phyloP scores from a whole-genome alignment of 2,888 invertebrate species.

The Xiphydria camelus region DNA sequence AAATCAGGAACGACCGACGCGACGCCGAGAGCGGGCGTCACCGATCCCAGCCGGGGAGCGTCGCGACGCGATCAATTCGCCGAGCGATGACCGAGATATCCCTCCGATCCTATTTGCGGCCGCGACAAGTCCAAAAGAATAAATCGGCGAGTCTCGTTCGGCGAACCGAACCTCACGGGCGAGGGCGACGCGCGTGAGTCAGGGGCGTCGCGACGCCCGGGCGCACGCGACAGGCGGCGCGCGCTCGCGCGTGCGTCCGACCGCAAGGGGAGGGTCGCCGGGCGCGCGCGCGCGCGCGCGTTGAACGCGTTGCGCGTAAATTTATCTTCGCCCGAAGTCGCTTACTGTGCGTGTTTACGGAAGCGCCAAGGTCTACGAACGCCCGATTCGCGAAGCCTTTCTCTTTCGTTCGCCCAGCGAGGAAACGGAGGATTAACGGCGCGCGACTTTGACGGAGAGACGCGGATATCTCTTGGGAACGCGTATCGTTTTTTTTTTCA shows the following conservation, averaged over 20 bases:
- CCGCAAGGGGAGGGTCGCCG: no score
- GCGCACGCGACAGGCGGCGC: neutral
- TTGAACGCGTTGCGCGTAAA: slow-evolving; percentile 19
- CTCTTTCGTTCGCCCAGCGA: no score
- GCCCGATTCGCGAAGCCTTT: neutral
- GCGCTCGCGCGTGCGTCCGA: neutral
- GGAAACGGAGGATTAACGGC: no score
- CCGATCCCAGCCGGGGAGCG: slow-evolving; percentile 11
- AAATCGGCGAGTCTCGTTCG: no score
- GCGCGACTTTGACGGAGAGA: no score
- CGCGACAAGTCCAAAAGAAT: neutral
- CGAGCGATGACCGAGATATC: slow-evolving; percentile 21
- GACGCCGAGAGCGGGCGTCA: neutral
- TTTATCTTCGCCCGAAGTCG: slow-evolving; percentile 23
- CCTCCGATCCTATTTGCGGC: slow-evolving; percentile 27
- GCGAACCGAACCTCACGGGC: slow-evolving; percentile 18
- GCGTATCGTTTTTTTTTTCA: no score
- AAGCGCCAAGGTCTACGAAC: neutral
- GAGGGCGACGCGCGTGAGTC: slow-evolving; percentile 24
- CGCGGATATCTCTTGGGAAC: no score
- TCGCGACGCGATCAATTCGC: slow-evolving; percentile 35
- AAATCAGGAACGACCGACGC: slow-evolving; percentile 22
- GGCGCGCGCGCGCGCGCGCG: no score
- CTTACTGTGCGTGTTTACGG: slow-evolving; percentile 1
- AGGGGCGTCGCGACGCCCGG: slow-evolving; percentile 6